Evolutionary conservation across 1,140 invertebrate genomes (phyloP).

Genomic region (Pygmarrhopalites habei): DNA sequence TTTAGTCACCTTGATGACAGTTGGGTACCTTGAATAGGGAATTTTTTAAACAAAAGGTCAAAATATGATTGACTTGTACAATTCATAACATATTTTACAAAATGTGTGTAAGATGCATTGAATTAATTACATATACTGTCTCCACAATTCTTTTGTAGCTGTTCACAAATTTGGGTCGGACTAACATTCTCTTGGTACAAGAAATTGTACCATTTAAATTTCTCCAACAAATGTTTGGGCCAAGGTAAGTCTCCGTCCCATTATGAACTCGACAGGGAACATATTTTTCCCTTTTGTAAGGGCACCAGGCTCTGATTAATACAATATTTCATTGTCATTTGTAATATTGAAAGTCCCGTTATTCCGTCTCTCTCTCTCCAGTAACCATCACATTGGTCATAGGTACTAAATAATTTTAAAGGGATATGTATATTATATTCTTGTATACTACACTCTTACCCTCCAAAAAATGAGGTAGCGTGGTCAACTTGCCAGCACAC

Average conservation of each 20-base stretch:
- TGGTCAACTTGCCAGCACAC: neutral
- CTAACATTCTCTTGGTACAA: slow-evolving; percentile 24
- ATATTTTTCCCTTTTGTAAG: slow-evolving; percentile 23
- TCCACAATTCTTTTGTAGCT: slow-evolving; percentile 27
- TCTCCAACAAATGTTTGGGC: slow-evolving; percentile 30
- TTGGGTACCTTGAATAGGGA: too few relatives aligned
- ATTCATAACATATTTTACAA: too few relatives aligned
- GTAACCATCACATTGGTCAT: neutral
- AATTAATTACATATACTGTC: too few relatives aligned
- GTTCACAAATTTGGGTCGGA: slow-evolving; percentile 23
- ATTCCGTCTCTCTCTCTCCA: too few relatives aligned
- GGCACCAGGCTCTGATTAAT: slow-evolving; percentile 26
- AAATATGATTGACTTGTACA: too few relatives aligned
- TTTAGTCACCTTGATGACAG: too few relatives aligned
- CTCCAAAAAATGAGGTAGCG: slow-evolving; percentile 4
- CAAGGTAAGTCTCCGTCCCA: slow-evolving; percentile 28
- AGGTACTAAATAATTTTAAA: neutral
- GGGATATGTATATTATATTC: neutral
- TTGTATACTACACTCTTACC: neutral
- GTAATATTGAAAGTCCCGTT: neutral
- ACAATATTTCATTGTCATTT: neutral
- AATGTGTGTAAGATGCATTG: too few relatives aligned
- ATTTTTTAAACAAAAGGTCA: too few relatives aligned
- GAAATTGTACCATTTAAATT: slow-evolving; percentile 21
- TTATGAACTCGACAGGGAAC: slow-evolving; percentile 30